Evolutionary conservation across 2,113 vertebrate genomes (phyloP), one percentile per base, ranked within the genome.

Genomic region (Capreolus pygargus): DNA sequence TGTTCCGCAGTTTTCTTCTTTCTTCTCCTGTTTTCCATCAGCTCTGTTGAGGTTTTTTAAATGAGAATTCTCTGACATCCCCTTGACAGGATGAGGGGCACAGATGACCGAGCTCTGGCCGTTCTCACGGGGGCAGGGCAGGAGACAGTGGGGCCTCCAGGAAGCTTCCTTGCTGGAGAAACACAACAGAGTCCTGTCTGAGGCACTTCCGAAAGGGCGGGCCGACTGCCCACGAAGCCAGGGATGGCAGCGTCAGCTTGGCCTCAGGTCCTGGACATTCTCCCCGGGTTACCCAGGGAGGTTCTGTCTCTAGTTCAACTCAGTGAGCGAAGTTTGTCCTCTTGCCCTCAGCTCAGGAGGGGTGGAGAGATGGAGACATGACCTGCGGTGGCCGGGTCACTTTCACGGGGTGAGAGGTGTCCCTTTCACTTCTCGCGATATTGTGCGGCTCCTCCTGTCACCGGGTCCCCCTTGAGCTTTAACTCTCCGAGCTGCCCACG

Each of bases 61-160:
- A 7, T 27, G 82, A 19, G 15, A 43, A 95, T 70, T 83, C 60
- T 21, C 76, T 90, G n/a, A 45, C 47, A n/a, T 89, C 54, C 61
- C 45, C 8, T 70, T 90, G 96, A 95, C 97, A 94, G 50, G 55
- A 98, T 96, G 95, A 55, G 78, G 61, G 45, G 89, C 57, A 1
- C 12, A 95, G 17, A 97, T 92, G 97, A 86, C 36, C 55, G 52
- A 97, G 96, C 61, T 90, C 86, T 30, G 81, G 93, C 45, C 28
- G 5, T 58, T 95, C 85, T 90, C n/a, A 2, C 23, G 47, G 81
- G 6, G 61, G 36, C 39, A 79, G n/a, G 90, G 54, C 89, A 55
- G 94, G 88, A 97, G 82, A 93, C 95, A 61, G 70, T 3, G 6
- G 17, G 86, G 81, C 97, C 98, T 97, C 39, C 93, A 87, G 97